Base-by-base conservation (phyloP, 2,113 vertebrate genomes). In the Noctilio leporinus region DNA sequence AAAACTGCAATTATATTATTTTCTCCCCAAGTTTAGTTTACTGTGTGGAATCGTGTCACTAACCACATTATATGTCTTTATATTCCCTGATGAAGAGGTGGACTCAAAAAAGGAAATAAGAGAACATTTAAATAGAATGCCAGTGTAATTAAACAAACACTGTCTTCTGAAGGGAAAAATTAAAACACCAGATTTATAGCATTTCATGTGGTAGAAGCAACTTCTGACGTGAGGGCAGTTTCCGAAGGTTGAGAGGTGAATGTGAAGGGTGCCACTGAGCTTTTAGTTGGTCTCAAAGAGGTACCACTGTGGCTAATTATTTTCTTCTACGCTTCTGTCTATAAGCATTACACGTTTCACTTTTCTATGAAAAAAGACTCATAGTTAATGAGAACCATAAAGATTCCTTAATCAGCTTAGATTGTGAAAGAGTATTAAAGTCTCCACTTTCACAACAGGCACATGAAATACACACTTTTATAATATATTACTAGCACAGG, bases 311-410 rank as follows among this genome's bases (percentile, higher is more conserved):
- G 93, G 91, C 95, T 98, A 98, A 98, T 98, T 98, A 97, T 98
- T 98, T 98, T 97, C 85, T 95, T 83, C 93, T 93, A 84, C 93
- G 49, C 67, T 98, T 93, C 97, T 98, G 96, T 97, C 96, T 93
- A 90, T 96, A 97, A 96, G 95, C 57, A 45, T 97, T 98, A 97
- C 30, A 96, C 97, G 98, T 98, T 98, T 97, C 94, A 98, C 12
- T 82, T 89, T 97, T 97, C 97, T 97, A 93, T 97, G 92, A 97
- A 97, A 98, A 97, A 97, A 93, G 92, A 49, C 76, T 84, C 69
- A 76, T 77, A 96, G 89, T 97, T 98, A 98, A 98, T 98, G 97
- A 98, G 98, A 98, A 96, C 98, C 98, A 98, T 98, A 98, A 98
- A 98, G 96, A 98, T 98, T 97, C 96, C 98, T 98, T 98, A 98